phyloP scores from a whole-genome alignment of 2,888 invertebrate genomes.

The Ophioninae sp. region DNA sequence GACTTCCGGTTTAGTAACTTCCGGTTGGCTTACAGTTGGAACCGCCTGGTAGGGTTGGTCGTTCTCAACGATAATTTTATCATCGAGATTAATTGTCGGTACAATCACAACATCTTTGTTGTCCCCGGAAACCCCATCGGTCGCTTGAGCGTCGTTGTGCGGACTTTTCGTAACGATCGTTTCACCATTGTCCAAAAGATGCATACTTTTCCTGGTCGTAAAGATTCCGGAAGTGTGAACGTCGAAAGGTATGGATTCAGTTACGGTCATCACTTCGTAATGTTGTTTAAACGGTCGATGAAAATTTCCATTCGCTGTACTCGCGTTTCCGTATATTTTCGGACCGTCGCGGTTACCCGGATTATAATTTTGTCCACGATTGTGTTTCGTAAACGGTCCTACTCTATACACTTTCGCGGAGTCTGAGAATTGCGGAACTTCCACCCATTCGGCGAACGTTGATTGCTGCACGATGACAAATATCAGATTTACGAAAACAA shows the following conservation, averaged over 20 bases:
- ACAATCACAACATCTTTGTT: slow-evolving; percentile 34
- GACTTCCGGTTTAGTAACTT: slow-evolving; percentile 3
- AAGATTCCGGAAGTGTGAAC: background rate
- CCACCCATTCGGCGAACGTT: slow-evolving; percentile 75
- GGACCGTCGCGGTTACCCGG: slow-evolving; percentile 19
- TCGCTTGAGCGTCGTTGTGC: background rate
- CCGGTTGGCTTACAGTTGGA: slow-evolving; percentile 1
- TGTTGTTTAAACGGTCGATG: slow-evolving; percentile 22
- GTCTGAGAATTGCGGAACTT: slow-evolving; percentile 78
- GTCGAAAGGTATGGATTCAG: background rate
- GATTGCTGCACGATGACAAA: slow-evolving; percentile 49
- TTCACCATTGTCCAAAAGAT: slow-evolving; percentile 1
- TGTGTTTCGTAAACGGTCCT: slow-evolving; percentile 39
- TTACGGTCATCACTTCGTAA: background rate
- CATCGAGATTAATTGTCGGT: slow-evolving; percentile 14
- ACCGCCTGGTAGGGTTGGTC: slow-evolving; percentile 20
- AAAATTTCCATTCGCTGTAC: slow-evolving; percentile 28
- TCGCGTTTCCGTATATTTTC: slow-evolving; percentile 36
- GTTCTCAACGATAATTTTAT: slow-evolving; percentile 13
- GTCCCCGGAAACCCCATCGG: slow-evolving; percentile 23
- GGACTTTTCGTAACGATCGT: slow-evolving; percentile 9
- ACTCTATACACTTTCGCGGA: slow-evolving; percentile 73
- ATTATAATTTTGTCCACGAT: slow-evolving; percentile 28
- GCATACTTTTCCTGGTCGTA: slow-evolving; percentile 5
- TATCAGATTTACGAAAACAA: slow-evolving; percentile 37